Percentiles rank a stretch among this genome's conserved stretches.
These are phyloP conservation scores for Hetaerina titia DNA, from an alignment of 2,888 invertebrate species.

Conservation along the genomic window DNA sequence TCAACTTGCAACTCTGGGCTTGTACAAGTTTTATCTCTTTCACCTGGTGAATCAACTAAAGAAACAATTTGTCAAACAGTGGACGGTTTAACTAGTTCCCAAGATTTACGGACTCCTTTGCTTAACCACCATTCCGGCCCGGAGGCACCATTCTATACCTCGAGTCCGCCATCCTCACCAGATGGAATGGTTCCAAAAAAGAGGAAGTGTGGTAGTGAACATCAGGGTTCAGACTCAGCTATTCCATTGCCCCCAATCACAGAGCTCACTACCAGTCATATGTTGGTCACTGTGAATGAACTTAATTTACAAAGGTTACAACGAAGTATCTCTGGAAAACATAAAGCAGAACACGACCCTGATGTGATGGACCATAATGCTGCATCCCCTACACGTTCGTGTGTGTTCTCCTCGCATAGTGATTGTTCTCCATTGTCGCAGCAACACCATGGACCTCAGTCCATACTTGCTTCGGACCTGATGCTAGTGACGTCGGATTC, in stretches of 20 bases:
- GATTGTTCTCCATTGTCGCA: conserved; percentile 61
- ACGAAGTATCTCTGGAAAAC: conserved; percentile 39
- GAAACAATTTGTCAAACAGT: conserved; percentile 15
- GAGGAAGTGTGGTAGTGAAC: conserved; percentile 1
- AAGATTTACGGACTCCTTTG: conserved; percentile 28
- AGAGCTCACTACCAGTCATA: conserved; percentile 49
- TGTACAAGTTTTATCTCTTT: conserved; percentile 38
- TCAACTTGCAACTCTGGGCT: conserved; percentile 41
- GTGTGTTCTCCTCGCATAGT: conserved; percentile 47
- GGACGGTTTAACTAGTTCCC: conserved; percentile 9
- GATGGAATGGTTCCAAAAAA: conserved; percentile 13
- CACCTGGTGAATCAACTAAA: not conserved
- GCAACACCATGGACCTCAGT: conserved; percentile 45
- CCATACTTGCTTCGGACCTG: conserved; percentile 29
- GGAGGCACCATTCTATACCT: conserved; percentile 25
- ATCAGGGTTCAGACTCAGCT: conserved; percentile 1
- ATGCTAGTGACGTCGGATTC: conserved; percentile 51
- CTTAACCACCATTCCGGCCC: conserved; percentile 24
- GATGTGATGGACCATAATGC: conserved; percentile 15
- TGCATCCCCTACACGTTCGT: conserved; percentile 30
- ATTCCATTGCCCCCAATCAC: conserved; percentile 40
- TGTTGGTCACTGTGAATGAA: conserved; percentile 37
- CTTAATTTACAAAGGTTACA: conserved; percentile 57
- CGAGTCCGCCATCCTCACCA: not conserved
- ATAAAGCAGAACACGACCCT: conserved; percentile 3